Conservation (phyloP, 2,888 invertebrate genomes). For the Macrosoma leucophasiata region DNA sequence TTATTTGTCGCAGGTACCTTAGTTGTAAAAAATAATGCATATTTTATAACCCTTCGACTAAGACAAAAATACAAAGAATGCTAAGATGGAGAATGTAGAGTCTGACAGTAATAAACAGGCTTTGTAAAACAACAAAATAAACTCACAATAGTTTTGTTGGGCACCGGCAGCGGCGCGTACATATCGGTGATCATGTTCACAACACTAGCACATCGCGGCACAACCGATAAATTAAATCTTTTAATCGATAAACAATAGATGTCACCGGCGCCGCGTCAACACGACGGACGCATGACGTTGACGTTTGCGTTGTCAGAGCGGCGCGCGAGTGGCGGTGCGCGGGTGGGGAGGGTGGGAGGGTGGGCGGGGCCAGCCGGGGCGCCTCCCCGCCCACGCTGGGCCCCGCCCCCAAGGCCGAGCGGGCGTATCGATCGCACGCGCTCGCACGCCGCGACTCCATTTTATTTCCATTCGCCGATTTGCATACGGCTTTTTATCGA, state of each 20-base stretch:
- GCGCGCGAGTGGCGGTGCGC: constrained; percentile 31
- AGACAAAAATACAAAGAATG: too few species aligned
- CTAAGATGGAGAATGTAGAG: too few species aligned
- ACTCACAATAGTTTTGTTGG: constrained; percentile 66
- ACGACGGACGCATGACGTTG: constrained; percentile 21
- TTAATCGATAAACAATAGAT: too few species aligned
- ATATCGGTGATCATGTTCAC: constrained; percentile 67
- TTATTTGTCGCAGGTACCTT: too few species aligned
- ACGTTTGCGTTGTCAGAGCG: constrained; percentile 11
- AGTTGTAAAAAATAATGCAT: too few species aligned
- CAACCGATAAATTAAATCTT: constrained; percentile 7
- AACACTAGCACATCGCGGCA: constrained; percentile 40
- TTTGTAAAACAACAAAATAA: constrained; percentile 24
- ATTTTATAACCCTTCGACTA: too few species aligned
- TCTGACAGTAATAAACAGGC: too few species aligned
- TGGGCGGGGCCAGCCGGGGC: constrained; percentile 49
- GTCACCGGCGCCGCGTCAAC: constrained; percentile 2
- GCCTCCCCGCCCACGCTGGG: constrained; percentile 61
- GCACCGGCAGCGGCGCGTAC: constrained; percentile 68
- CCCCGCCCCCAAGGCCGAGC: constrained; percentile 69
- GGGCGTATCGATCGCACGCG: constrained; percentile 71
- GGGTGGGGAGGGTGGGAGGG: constrained; percentile 36
- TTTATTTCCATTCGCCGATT: constrained; percentile 71
- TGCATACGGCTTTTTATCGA: constrained; percentile 71
- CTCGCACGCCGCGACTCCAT: constrained; percentile 59